phyloP scores from a whole-genome alignment of 2,888 invertebrate species.

The Schizaphis graminum region DNA sequence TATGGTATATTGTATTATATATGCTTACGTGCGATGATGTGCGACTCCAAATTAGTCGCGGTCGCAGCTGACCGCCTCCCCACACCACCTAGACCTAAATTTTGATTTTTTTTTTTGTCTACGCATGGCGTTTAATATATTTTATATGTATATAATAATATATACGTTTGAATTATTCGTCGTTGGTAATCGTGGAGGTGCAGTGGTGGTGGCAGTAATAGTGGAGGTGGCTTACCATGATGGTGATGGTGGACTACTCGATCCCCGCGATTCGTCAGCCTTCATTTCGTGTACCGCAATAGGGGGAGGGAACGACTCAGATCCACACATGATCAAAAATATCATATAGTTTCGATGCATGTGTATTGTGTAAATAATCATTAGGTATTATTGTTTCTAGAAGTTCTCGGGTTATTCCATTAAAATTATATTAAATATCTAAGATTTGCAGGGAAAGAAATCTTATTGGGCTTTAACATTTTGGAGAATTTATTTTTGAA shows the following conservation, averaged over 20 bases:
- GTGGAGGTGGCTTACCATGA: background rate
- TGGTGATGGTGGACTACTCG: slow-evolving; percentile 25
- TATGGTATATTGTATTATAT: background rate
- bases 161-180: slow-evolving; percentile 49
- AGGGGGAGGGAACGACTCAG: background rate
- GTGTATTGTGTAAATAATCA: background rate
- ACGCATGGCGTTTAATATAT: slow-evolving; percentile 17
- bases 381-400: background rate
- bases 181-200: background rate
- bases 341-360: background rate
- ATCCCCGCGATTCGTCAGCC: slow-evolving; percentile 61
- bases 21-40: background rate
- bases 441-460: background rate
- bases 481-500: background rate
- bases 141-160: background rate
- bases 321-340: background rate
- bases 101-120: slow-evolving; percentile 41
- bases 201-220: background rate
- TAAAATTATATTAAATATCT: background rate
- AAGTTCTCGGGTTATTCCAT: background rate
- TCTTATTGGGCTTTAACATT: background rate
- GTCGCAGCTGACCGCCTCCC: slow-evolving; percentile 60
- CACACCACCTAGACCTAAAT: background rate
- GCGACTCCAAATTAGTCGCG: background rate
- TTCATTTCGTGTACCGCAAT: slow-evolving; percentile 24